Evolutionary conservation across 2,113 vertebrate genomes (phyloP).

Genomic region (Ciconia maguari): DNA sequence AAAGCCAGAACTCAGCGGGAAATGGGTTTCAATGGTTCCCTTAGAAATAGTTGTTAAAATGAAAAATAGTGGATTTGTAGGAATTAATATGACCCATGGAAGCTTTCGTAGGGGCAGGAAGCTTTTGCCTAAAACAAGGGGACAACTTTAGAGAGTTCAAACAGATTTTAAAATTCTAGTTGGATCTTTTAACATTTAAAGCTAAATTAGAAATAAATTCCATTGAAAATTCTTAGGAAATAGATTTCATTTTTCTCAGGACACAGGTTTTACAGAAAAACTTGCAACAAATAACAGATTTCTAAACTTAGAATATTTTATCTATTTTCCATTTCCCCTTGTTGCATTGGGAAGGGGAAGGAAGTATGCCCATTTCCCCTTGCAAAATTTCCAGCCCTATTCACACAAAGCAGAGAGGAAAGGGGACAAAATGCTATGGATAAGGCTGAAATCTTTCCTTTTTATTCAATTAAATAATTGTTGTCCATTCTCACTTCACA

Average conservation of each 20-base stretch:
- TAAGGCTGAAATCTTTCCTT: neutral
- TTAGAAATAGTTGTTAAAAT: neutral
- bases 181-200: neutral
- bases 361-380: neutral
- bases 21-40: neutral
- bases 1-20: neutral
- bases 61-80: neutral
- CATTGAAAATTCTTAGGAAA: neutral
- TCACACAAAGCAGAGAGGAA: neutral
- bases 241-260: neutral
- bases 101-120: neutral
- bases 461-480: neutral
- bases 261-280: neutral
- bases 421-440: neutral
- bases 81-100: accelerated
- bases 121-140: neutral
- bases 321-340: neutral
- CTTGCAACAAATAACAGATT: neutral
- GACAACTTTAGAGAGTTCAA: neutral
- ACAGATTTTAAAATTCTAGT: neutral
- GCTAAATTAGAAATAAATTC: neutral
- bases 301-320: neutral
- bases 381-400: neutral
- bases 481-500: neutral
- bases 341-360: neutral